Percentiles rank a stretch among this genome's conserved stretches.
phyloP scores from a whole-genome alignment of 2,113 vertebrate genomes.

The Hucho hucho region DNA sequence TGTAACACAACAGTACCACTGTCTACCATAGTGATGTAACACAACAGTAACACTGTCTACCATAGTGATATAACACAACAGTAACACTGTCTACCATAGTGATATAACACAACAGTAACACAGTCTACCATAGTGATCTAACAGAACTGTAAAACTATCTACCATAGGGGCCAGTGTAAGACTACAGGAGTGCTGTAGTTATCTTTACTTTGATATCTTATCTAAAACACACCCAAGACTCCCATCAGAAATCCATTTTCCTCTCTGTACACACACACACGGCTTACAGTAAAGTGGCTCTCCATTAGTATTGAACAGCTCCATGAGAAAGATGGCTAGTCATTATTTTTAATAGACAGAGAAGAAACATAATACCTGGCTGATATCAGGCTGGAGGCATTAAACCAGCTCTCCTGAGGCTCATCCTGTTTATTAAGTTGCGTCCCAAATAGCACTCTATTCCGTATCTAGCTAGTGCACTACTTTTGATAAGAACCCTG shows the following conservation, averaged over 20 bases:
- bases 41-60: no score
- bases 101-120: no score
- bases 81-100: no score
- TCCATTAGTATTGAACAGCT: constrained; percentile 46
- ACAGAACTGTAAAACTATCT: neutral
- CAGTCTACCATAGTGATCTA: neutral
- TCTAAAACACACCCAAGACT: constrained; percentile 15
- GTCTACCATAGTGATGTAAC: no score
- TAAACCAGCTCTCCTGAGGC: neutral
- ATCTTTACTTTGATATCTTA: constrained; percentile 31
- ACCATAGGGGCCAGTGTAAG: neutral
- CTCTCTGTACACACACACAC: constrained; percentile 21
- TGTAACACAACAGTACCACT: no score
- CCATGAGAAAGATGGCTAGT: constrained; percentile 18
- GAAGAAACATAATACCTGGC: constrained; percentile 28
- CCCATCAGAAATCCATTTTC: constrained; percentile 31
- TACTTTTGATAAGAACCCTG: no score
- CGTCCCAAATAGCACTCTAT: no score
- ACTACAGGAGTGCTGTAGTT: constrained; percentile 33
- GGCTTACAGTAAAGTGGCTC: constrained; percentile 53
- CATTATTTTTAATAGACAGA: constrained; percentile 26
- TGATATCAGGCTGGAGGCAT: constrained; percentile 2
- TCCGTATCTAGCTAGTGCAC: no score
- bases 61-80: no score
- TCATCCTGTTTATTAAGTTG: no score